Evolutionary conservation across 2,113 vertebrate species (phyloP), one percentile per base, ranked within the genome.

Genomic region (Speoplatyrhinus poulsoni): DNA sequence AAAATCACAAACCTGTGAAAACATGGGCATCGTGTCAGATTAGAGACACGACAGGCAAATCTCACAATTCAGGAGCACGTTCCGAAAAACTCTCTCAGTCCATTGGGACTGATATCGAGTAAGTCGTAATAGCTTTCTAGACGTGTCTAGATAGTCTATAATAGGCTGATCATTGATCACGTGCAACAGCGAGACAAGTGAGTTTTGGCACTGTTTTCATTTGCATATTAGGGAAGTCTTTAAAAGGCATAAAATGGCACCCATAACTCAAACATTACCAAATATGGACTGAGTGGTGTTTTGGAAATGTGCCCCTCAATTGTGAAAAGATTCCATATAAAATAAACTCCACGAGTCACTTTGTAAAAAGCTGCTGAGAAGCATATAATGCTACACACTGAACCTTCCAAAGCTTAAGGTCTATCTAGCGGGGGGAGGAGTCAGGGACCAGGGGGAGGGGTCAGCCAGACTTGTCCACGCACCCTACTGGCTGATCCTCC

Each of bases 401-500:
- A 52, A 41, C 36, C 36, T 5, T 41, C 36, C 7, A 5, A 52
- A 12, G 10, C 13, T 4, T 11, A 12, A 12, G 3, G 10, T 15
- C 13, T 12, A 12, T 4, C 9, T 52, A 4, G 9, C 49, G 13
- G 52, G 26, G 26, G 26, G 26, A 26, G 26, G 26, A 26, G 4
- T 6, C 52, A n/a, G 6, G 52, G n/a, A 3, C 9, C 49, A 16
- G 52, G n/a, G n/a, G 1, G 9, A 52, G 3, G 6, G 6, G 9
- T 26, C 9, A 6, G 12, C 9, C 12, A 41, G 9, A 1, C 9
- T 11, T 41, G 8, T 9, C 12, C 52, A 9, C 12, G 4, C 0
- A 91, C 90, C 96, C 96, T 0, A 94, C 90, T 0, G 95, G 95
- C 72, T 97, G 95, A 79, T 99, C 96, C 87, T 99, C 98, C 36